phyloP scores from a whole-genome alignment of 2,888 invertebrate genomes.

The Lepidocyrtoides sp. region DNA sequence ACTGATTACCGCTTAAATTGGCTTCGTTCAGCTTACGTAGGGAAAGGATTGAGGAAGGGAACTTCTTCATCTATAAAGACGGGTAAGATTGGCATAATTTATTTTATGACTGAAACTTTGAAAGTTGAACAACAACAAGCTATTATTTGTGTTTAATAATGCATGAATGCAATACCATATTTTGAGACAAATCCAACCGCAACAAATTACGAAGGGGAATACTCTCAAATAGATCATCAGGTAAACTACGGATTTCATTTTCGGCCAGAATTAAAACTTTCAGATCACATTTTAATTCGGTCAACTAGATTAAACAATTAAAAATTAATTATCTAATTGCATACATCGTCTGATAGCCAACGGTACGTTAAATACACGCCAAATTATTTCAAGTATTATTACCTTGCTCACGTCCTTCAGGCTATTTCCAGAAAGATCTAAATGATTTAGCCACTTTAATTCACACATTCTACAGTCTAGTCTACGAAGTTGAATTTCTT shows the following conservation, averaged over 20 bases:
- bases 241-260: constrained; percentile 64
- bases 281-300: constrained; percentile 24
- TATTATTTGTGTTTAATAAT: too few relatives aligned
- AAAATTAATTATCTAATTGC: not conserved
- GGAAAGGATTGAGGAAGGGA: constrained; percentile 63
- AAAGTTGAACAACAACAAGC: too few relatives aligned
- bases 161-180: too few relatives aligned
- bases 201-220: constrained; percentile 35
- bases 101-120: too few relatives aligned
- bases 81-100: too few relatives aligned
- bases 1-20: constrained; percentile 50
- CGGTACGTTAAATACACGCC: too few relatives aligned
- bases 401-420: constrained; percentile 48
- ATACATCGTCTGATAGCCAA: too few relatives aligned
- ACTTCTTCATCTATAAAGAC: constrained; percentile 46
- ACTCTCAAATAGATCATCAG: constrained; percentile 60
- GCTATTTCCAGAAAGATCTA: constrained; percentile 66
- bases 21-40: not conserved
- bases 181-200: constrained; percentile 63
- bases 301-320: constrained; percentile 37
- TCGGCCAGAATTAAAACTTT: constrained; percentile 45
- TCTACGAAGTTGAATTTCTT: constrained; percentile 52
- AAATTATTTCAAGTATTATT: too few relatives aligned
- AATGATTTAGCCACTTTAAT: constrained; percentile 18
- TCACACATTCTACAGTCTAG: constrained; percentile 53